Conservation (phyloP, 2,797 vertebrate species). For the Peromyscus eremicus region DNA sequence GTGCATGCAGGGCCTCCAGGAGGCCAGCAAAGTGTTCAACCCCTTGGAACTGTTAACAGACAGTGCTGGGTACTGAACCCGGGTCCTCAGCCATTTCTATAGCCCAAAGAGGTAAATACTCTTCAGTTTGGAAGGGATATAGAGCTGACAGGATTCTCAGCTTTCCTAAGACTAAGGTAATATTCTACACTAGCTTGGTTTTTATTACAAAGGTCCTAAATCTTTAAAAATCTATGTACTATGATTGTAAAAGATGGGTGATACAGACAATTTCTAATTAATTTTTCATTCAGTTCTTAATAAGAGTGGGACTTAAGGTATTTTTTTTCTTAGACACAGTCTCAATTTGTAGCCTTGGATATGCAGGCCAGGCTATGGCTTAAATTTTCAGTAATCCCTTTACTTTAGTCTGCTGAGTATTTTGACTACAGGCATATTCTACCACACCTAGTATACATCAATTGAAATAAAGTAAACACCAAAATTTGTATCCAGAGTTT, state of each 20-base stretch:
- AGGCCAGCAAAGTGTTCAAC: neutral
- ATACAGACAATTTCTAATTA: constrained; percentile 46
- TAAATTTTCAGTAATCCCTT: too few relatives aligned
- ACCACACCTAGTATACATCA: neutral
- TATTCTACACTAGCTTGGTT: neutral
- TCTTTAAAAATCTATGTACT: neutral
- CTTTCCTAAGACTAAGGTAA: constrained; percentile 35
- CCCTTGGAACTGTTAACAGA: neutral
- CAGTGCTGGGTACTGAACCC: neutral
- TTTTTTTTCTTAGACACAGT: neutral
- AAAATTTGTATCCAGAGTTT: constrained; percentile 34
- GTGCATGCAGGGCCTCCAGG: neutral
- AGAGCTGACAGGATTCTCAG: constrained; percentile 42
- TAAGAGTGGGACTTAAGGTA: constrained; percentile 15
- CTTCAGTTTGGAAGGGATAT: constrained; percentile 11
- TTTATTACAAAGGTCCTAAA: neutral
- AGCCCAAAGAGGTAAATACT: neutral
- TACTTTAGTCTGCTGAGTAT: neutral
- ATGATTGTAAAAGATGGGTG: constrained; percentile 4
- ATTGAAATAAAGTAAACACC: constrained; percentile 36
- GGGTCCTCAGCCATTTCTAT: neutral
- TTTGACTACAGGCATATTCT: neutral
- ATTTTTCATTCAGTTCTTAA: constrained; percentile 34
- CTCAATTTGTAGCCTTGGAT: neutral
- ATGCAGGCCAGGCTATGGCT: neutral